These are phyloP conservation scores for Yponomeuta malinellus DNA, from an alignment of 2,888 invertebrate species.

Conservation along the genomic window DNA sequence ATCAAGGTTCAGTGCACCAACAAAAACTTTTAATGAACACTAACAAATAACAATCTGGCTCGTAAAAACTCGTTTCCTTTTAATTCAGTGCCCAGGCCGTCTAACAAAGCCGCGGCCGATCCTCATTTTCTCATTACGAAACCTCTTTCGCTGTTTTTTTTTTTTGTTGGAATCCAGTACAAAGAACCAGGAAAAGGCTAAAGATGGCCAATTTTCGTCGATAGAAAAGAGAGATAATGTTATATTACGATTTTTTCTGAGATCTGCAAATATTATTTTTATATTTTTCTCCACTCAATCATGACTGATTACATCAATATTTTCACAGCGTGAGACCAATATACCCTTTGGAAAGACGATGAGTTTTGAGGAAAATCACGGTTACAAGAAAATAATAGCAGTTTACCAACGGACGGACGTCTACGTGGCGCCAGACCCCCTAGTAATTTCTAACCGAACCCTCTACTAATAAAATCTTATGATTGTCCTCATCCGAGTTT, in stretches of 20 bases:
- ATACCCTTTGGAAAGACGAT: not conserved
- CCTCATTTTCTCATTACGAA: slow-evolving; percentile 61
- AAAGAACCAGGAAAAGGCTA: slow-evolving; percentile 1
- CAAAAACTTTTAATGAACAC: not conserved
- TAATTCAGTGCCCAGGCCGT: slow-evolving; percentile 33
- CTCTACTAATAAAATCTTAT: slow-evolving; percentile 37
- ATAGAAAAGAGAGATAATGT: not conserved
- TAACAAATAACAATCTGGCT: slow-evolving; percentile 1
- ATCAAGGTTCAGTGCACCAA: not conserved
- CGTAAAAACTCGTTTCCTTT: not conserved
- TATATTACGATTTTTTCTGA: not conserved
- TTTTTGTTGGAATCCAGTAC: slow-evolving; percentile 27
- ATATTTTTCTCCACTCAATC: not conserved
- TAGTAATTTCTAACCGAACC: slow-evolving; percentile 18
- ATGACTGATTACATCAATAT: slow-evolving; percentile 7
- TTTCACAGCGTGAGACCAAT: slow-evolving; percentile 12
- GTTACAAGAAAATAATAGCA: slow-evolving; percentile 3
- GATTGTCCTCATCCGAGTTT: slow-evolving; percentile 32
- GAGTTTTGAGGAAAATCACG: not conserved
- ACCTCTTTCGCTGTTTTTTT: slow-evolving; percentile 43
- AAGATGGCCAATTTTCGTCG: not conserved
- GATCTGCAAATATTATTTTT: not conserved
- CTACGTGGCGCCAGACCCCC: slow-evolving; percentile 13
- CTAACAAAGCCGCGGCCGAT: slow-evolving; percentile 54
- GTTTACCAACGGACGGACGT: not conserved